Evolutionary conservation across 2,113 vertebrate species (phyloP), one percentile per base, ranked within the genome.

Genomic region (Struthio camelus): DNA sequence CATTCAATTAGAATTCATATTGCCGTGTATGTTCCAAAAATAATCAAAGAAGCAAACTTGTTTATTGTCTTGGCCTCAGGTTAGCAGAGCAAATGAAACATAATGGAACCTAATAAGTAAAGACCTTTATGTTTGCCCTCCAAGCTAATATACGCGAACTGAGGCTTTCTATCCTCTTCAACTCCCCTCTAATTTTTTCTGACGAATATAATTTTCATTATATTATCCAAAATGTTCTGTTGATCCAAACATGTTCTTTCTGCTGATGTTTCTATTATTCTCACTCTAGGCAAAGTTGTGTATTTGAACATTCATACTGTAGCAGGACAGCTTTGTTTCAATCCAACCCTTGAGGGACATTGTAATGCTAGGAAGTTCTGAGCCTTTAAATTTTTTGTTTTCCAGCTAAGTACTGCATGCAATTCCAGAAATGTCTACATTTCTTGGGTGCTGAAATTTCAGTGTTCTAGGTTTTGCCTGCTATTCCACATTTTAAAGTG

Each of bases 391-490:
- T 13, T 50, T 51, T 79, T 81, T 7, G 34, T 82, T 87, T 94
- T 89, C 67, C 69, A 92, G 53, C 62, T 84, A 36, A 86, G 65
- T 36, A 30, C 30, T 79, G 40, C 38, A 34, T 11, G 27, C 48
- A 73, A 42, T 94, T 92, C 78, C 89, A 89, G 78, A 95, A 50
- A 50, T 59, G 28, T 65, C 64, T 92, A 25, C 89, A 59, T 75
- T 89, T 91, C 78, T 66, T 62, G 62, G n/a, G 40, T 70, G 61
- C 54, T 67, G 40, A 14, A 66, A 73, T 91, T 82, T 77, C 89
- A 46, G 72, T 53, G 64, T 88, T 80, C 73, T 65, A 32, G 16
- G 14, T 95, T 89, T 80, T 72, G 32, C 51, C 53, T 76, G 6
- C 58, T 85, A 69, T 54, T 72, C 48, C 40, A 30, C 27, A 32